Evolutionary conservation across 2,797 vertebrate genomes (phyloP), one percentile per base, ranked within the genome.

Genomic region (Thunnus albacares): DNA sequence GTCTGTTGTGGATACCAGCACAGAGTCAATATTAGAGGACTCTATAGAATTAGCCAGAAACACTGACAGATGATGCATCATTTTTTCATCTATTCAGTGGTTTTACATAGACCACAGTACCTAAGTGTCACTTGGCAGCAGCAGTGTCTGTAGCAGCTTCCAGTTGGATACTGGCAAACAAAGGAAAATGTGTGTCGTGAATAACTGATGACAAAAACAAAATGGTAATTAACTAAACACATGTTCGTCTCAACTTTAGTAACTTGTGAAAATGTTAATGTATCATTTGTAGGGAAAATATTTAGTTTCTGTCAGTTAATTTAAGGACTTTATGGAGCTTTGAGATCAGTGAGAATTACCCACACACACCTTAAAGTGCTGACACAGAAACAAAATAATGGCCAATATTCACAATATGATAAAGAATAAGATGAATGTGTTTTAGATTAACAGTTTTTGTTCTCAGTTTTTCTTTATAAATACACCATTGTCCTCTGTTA

Each of bases 21-120:
- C 80, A 35, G 90, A 89, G 51, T 95, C 94, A 43, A 82, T 94
- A 76, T 71, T 94, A 66, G 93, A 93, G 68, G 96, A 97, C 89
- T 97, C 97, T 4, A 95, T 94, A 15, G 95, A 97, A 90, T 85
- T 94, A 55, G 24, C 91, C 65, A 90, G 84, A 89, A 95, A 93
- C 70, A 83, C 60, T 14, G 89, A 84, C 52, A 80, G 72, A 68
- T 93, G 67, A 92, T 53, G 9, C 24, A 30, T 78, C 10, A 35
- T 66, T 70, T 53, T 49, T n/a, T 17, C 8, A 60, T n/a, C 2
- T 18, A 6, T 38, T 30, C 8, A 12, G 6, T 43, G 4, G 14
- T 41, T 59, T 79, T 33, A 62, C 1, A 1, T 35, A 76, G 3
- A 57, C 77, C 1, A 22, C 26, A 18, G 24, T 6, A 26, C 3